phyloP scores from a whole-genome alignment of 2,888 invertebrate species.

The Volucella inanis region DNA sequence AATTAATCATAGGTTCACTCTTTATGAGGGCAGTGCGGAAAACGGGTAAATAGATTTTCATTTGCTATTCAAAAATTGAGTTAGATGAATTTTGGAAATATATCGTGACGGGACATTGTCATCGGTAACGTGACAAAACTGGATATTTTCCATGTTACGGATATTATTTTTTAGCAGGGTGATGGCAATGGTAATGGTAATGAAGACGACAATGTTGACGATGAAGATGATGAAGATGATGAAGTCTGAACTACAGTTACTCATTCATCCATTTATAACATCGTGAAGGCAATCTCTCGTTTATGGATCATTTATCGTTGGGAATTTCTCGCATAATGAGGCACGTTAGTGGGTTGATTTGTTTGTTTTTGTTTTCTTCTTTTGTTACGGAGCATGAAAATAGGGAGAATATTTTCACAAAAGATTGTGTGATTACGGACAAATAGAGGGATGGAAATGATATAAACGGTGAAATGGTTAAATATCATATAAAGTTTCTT shows the following conservation, averaged over 20 bases:
- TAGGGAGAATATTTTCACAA: too few species aligned
- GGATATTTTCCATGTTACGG: not conserved
- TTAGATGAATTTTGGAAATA: constrained; percentile 1
- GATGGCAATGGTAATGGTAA: constrained; percentile 3
- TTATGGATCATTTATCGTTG: constrained; percentile 60
- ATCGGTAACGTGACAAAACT: constrained; percentile 2
- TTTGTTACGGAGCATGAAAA: too few species aligned
- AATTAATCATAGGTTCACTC: constrained; percentile 47
- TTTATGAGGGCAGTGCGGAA: not conserved
- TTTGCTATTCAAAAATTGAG: constrained; percentile 3
- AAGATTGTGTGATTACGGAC: too few species aligned
- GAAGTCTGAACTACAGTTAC: constrained; percentile 33
- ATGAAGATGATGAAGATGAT: constrained; percentile 42
- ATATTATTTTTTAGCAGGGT: constrained; percentile 53
- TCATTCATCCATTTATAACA: constrained; percentile 50
- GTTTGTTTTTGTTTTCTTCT: not conserved
- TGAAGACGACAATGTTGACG: too few species aligned
- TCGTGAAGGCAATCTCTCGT: constrained; percentile 24
- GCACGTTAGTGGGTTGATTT: constrained; percentile 9
- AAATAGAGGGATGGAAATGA: too few species aligned
- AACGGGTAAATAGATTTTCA: constrained; percentile 27
- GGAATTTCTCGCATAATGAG: constrained; percentile 25
- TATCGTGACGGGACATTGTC: constrained; percentile 34
- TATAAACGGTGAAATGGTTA: too few species aligned
- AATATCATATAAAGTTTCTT: too few species aligned